Conservation (phyloP, 1,140 invertebrate genomes). For the Diorhabda carinulata region DNA sequence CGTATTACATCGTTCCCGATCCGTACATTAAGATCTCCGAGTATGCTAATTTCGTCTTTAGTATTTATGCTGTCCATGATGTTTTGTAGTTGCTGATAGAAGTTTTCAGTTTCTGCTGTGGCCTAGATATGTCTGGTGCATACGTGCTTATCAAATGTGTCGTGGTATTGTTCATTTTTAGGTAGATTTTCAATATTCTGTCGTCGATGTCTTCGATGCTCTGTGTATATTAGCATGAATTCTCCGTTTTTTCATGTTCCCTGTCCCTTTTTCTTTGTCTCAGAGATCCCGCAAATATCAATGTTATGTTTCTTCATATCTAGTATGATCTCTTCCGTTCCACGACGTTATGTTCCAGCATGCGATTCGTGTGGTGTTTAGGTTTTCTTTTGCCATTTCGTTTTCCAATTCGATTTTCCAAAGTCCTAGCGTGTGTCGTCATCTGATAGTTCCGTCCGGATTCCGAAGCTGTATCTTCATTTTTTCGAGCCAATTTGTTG, state of each 20-base stretch:
- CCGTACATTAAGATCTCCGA: slow-evolving; percentile 15
- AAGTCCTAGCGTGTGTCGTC: too few species aligned
- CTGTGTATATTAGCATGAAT: too few species aligned
- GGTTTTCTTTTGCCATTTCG: slow-evolving; percentile 10
- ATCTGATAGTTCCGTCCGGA: too few species aligned
- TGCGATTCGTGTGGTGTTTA: slow-evolving; percentile 14
- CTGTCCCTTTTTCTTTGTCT: neutral
- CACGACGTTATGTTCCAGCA: slow-evolving; percentile 24
- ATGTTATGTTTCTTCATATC: slow-evolving; percentile 11
- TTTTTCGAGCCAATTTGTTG: too few species aligned
- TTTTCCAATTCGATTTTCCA: too few species aligned
- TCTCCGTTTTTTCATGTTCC: neutral
- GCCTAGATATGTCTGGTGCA: slow-evolving; percentile 11
- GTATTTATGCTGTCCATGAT: too few species aligned
- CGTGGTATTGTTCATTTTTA: slow-evolving; percentile 6
- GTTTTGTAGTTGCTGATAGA: slow-evolving; percentile 13
- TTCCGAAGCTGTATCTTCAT: too few species aligned
- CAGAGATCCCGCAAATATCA: slow-evolving; percentile 12
- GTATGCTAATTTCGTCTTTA: slow-evolving; percentile 12
- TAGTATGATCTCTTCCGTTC: slow-evolving; percentile 16
- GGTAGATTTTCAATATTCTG: slow-evolving; percentile 8
- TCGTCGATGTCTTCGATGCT: slow-evolving; percentile 10
- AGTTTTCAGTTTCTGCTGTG: slow-evolving; percentile 10
- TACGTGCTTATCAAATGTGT: slow-evolving; percentile 12
- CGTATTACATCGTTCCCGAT: slow-evolving; percentile 15